Percentiles rank a stretch among this genome's conserved stretches.
Evolutionary conservation across 92 coral and sea anemone species (phyloP).

Genomic region (Umimayanthus chanpuru): DNA sequence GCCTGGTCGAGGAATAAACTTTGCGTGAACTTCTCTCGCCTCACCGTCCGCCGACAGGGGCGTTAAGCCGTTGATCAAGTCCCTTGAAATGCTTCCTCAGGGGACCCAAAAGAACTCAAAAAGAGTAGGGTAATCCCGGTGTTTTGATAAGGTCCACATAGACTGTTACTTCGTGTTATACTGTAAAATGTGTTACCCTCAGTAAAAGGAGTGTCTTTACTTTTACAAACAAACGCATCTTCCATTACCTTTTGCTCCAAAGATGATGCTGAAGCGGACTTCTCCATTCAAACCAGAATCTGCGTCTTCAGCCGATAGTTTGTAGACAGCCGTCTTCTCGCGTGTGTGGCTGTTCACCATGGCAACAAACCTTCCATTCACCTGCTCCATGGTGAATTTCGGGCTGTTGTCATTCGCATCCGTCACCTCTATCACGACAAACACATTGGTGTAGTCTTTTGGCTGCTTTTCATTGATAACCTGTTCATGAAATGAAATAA

Average conservation of each 20-base stretch:
- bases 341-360: constrained; percentile 73
- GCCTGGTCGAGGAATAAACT: no score
- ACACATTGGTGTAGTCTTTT: constrained; percentile 75
- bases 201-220: no score
- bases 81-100: no score
- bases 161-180: no score
- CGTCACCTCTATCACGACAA: constrained; percentile 60
- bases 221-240: background rate
- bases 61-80: no score
- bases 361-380: constrained; percentile 63
- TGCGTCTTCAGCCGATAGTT: constrained; percentile 69
- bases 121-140: no score
- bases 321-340: constrained; percentile 70
- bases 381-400: constrained; percentile 61
- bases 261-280: constrained; percentile 67
- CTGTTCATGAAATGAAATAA: constrained; percentile 1
- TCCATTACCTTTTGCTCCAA: constrained; percentile 35
- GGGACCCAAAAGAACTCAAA: no score
- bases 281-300: constrained; percentile 79
- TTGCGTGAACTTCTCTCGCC: no score
- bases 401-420: constrained; percentile 94
- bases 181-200: no score
- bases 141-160: no score
- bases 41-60: no score
- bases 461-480: constrained; percentile 48